These are phyloP conservation scores for Micrasema longulum DNA, from an alignment of 1,140 invertebrate genomes.

Conservation along the genomic window DNA sequence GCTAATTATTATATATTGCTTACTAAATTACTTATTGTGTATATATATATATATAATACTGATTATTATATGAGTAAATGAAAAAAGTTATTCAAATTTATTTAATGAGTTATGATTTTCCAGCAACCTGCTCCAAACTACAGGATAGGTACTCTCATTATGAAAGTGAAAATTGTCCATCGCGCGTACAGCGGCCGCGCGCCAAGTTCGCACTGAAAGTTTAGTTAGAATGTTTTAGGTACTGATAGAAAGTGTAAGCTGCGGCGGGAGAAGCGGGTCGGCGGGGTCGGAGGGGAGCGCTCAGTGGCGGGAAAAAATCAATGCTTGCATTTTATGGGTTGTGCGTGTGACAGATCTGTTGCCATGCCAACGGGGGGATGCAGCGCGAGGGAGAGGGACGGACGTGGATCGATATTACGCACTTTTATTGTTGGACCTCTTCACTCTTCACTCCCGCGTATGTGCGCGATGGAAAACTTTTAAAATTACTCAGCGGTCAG, in stretches of 20 bases:
- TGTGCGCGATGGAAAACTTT: conserved; percentile 31
- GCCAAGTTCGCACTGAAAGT: conserved; percentile 19
- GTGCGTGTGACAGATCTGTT: conserved; percentile 55
- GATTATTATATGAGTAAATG: too few relatives aligned
- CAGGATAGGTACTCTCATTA: too few relatives aligned
- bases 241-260: conserved; percentile 34
- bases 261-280: not conserved
- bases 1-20: too few relatives aligned
- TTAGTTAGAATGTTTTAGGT: conserved; percentile 30
- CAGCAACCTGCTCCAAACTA: too few relatives aligned
- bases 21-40: too few relatives aligned
- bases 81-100: too few relatives aligned
- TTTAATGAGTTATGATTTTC: too few relatives aligned
- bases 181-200: not conserved
- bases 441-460: conserved; percentile 20
- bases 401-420: conserved; percentile 55
- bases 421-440: conserved; percentile 52
- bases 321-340: conserved; percentile 55
- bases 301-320: conserved; percentile 51
- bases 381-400: conserved; percentile 38
- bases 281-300: conserved; percentile 13
- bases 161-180: not conserved
- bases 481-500: conserved; percentile 29
- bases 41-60: too few relatives aligned
- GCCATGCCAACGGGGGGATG: conserved; percentile 50